These are phyloP conservation scores for Melanotaenia pygmaea DNA, from an alignment of 2,797 vertebrate genomes.

Conservation along the genomic window DNA sequence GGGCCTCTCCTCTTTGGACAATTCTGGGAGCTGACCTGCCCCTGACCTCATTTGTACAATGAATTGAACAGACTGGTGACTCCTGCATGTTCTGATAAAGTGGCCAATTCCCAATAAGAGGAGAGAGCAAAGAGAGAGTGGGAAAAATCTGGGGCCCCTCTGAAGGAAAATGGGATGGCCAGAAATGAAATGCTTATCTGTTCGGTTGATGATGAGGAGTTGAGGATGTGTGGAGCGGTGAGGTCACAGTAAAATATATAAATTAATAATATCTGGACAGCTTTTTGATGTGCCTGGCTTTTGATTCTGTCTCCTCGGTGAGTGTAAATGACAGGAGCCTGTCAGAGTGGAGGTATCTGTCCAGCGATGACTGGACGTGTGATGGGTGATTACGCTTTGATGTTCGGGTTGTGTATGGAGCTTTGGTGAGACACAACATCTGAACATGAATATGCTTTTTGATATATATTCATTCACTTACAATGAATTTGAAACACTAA, in stretches of 20 bases:
- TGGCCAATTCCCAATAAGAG: slow-evolving; percentile 56
- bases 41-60: slow-evolving; percentile 72
- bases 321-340: slow-evolving; percentile 70
- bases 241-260: slow-evolving; percentile 39
- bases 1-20: slow-evolving; percentile 60
- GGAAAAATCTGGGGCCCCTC: slow-evolving; percentile 49
- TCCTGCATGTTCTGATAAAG: slow-evolving; percentile 69
- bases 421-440: slow-evolving; percentile 24
- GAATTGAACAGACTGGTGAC: slow-evolving; percentile 68
- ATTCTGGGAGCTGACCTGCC: slow-evolving; percentile 71
- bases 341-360: slow-evolving; percentile 64
- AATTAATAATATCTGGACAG: slow-evolving; percentile 49
- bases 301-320: slow-evolving; percentile 60
- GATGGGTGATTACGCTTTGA: slow-evolving; percentile 74
- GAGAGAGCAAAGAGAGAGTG: slow-evolving; percentile 8
- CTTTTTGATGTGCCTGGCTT: slow-evolving; percentile 76
- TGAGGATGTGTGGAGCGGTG: slow-evolving; percentile 20
- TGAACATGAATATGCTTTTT: slow-evolving; percentile 23
- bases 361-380: slow-evolving; percentile 54
- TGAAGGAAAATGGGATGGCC: slow-evolving; percentile 64
- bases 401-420: slow-evolving; percentile 49
- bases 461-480: slow-evolving; percentile 51
- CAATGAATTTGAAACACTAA: slow-evolving; percentile 35
- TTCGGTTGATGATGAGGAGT: slow-evolving; percentile 48
- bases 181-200: slow-evolving; percentile 64